A percentile compares a stretch with the other conserved stretches of the same genome.
Evolutionary conservation across 2,888 invertebrate genomes (phyloP).

Genomic region (Orchesellides sinensis): DNA sequence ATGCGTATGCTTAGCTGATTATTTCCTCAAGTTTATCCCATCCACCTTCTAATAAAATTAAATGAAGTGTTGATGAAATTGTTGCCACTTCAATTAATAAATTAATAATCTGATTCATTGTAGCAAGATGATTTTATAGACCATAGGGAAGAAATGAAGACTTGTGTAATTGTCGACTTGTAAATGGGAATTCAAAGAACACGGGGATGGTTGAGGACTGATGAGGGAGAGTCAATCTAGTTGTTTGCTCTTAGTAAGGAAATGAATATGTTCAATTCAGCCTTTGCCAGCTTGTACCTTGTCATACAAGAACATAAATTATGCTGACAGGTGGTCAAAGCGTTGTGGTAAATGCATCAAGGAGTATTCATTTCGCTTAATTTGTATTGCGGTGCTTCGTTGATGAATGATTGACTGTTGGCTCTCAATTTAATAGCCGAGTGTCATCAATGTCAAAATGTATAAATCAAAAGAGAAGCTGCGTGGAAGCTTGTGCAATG

Average conservation of each 20-base stretch:
- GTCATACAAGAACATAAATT: slow-evolving; percentile 66
- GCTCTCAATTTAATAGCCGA: slow-evolving; percentile 65
- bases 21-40: no score
- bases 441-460: slow-evolving; percentile 67
- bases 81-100: slow-evolving; percentile 10
- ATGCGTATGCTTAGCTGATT: no score
- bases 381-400: slow-evolving; percentile 61
- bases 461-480: slow-evolving; percentile 52
- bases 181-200: no score
- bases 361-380: slow-evolving; percentile 63
- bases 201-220: neutral
- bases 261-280: slow-evolving; percentile 45
- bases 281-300: slow-evolving; percentile 60
- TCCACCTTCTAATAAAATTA: no score
- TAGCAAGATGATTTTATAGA: neutral
- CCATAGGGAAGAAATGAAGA: neutral
- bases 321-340: slow-evolving; percentile 66
- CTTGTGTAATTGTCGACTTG: no score
- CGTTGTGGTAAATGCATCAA: slow-evolving; percentile 44
- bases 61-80: no score
- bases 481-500: slow-evolving; percentile 11
- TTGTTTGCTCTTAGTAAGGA: slow-evolving; percentile 21
- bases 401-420: slow-evolving; percentile 68
- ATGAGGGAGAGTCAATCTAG: slow-evolving; percentile 14
- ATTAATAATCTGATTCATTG: slow-evolving; percentile 2